Evolutionary conservation across 2,113 vertebrate species (phyloP).

Genomic region (Strix uralensis): DNA sequence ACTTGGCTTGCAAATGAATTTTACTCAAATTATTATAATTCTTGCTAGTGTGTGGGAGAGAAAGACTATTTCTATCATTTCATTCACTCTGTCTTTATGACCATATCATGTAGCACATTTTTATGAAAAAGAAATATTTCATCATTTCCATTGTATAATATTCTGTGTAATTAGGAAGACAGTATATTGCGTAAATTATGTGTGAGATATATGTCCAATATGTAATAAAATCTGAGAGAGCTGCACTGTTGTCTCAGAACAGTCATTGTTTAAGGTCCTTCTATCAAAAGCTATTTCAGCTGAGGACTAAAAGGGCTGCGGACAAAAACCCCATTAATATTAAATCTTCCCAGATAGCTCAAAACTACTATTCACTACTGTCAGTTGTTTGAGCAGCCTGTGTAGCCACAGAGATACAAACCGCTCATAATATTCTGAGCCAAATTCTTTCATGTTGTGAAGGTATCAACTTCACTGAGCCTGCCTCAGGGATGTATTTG

Average conservation of each 20-base stretch:
- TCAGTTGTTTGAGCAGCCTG: not conserved
- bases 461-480: not conserved
- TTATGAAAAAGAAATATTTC: not conserved
- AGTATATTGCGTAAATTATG: not conserved
- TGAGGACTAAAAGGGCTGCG: not conserved
- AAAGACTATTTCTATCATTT: not conserved
- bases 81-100: not conserved
- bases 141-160: not conserved
- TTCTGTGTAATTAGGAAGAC: not conserved
- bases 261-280: not conserved
- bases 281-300: not conserved
- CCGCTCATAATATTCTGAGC: not conserved
- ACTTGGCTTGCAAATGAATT: not conserved
- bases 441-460: not conserved
- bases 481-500: not conserved
- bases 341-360: not conserved
- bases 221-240: not conserved
- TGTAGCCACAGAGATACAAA: not conserved
- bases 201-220: not conserved
- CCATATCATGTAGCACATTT: not conserved
- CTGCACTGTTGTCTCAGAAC: not conserved
- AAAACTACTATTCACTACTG: not conserved
- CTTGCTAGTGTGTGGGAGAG: not conserved
- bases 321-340: not conserved
- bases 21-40: not conserved